Conservation (phyloP, 2,797 vertebrate genomes). For the Diplodus puntazzo region DNA sequence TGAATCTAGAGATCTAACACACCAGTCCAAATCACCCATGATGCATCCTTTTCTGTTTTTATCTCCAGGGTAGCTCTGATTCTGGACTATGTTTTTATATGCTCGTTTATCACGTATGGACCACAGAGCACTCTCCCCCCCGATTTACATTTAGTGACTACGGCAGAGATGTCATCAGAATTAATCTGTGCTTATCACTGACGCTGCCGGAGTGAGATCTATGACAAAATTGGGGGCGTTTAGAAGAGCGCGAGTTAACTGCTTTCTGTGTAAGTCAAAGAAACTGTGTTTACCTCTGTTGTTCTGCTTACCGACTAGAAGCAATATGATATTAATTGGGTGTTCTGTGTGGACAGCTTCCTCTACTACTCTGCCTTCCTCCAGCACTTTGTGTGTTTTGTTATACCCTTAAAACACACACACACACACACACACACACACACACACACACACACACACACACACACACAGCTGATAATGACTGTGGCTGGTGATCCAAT, state of each 20-base stretch:
- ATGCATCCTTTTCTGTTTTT: conserved; percentile 31
- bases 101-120: conserved; percentile 34
- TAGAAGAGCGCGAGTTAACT: conserved; percentile 24
- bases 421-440: not conserved
- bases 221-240: conserved; percentile 12
- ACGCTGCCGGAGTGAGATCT: conserved; percentile 25
- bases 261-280: conserved; percentile 33
- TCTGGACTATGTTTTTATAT: conserved; percentile 15
- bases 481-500: conserved; percentile 61
- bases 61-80: conserved; percentile 26
- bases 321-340: conserved; percentile 56
- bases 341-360: conserved; percentile 28
- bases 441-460: conserved; percentile 27
- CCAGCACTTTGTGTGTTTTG: conserved; percentile 14
- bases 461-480: conserved; percentile 45
- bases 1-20: conserved; percentile 57
- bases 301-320: conserved; percentile 16
- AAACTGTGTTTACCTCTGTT: conserved; percentile 6
- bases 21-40: conserved; percentile 32
- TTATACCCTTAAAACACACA: conserved; percentile 17
- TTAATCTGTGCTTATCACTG: conserved; percentile 35
- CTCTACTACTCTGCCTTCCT: conserved; percentile 19
- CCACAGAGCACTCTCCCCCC: conserved; percentile 6
- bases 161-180: conserved; percentile 26
- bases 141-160: conserved; percentile 30